Evolutionary conservation across 2,888 invertebrate species (phyloP), one percentile per base, ranked within the genome.

Genomic region (Dynastes maya): DNA sequence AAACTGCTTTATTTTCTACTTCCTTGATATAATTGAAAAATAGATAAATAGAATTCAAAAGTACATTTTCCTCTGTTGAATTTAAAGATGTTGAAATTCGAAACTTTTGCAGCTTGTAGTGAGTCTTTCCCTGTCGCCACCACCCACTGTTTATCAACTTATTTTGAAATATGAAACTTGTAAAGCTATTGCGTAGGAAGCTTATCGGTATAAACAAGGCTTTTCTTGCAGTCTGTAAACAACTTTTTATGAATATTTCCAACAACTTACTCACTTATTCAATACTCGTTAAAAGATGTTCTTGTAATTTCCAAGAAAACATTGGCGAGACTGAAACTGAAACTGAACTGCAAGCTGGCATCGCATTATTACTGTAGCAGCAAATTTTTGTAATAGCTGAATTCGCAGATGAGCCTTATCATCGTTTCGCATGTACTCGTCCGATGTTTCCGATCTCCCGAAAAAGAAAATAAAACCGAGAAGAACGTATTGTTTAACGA

Each of bases 401-500:
- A 16, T 55, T 6, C 29, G 61, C 27, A 55, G 55, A 55, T 55
- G 55, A 55, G 13, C 55, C 6, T 61, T 61, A 61, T 61, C 61
- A 29, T 22, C 29, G 61, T 27, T 22, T 61, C 27, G 61, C 61
- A 29, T 61, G 29, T 61, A 29, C 6, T 61, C 61, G 11, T 61
- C 61, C 27, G 8, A 13, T 11, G 29, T 61, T 61, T 11, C 29
- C 27, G 22, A 61, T 27, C 61, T 32, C 29, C 16, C 27, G 49
- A 45, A 49, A 27, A 68, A 22, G 68, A 49, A 68, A 68, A 68
- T 68, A 68, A 68, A 49, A 68, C 49, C 49, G 68, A 58, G 29
- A 45, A 61, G 72, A 72, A 72, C 72, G 72, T 61, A 72, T 72
- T 72, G 72, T 72, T 72, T 72, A 72, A 72, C 72, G 72, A 72